Conservation (phyloP, 2,113 vertebrate genomes). For the Haplochromis burtoni region DNA sequence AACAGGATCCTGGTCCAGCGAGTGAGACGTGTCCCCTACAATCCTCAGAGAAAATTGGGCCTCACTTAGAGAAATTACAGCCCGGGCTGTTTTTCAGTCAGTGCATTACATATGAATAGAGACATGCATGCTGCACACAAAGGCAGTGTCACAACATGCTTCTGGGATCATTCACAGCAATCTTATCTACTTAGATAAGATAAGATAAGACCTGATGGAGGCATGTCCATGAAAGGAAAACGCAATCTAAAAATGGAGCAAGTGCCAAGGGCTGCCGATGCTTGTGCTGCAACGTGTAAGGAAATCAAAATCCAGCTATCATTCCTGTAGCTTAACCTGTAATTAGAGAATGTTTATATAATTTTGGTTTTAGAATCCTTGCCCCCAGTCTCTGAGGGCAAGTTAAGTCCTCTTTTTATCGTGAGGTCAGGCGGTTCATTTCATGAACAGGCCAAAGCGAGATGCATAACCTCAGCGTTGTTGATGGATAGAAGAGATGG, state of each 20-base stretch:
- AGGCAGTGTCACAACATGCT: not conserved
- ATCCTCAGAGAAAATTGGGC: not conserved
- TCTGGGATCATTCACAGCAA: not conserved
- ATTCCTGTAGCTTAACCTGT: constrained; percentile 37
- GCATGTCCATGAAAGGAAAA: not conserved
- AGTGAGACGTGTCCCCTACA: not conserved
- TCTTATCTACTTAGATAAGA: not conserved
- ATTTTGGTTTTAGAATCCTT: not conserved
- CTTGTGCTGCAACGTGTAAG: not conserved
- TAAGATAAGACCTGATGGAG: not conserved
- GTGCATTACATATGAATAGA: not conserved
- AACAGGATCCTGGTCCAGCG: not conserved
- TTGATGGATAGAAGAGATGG: not conserved
- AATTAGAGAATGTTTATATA: constrained; percentile 45
- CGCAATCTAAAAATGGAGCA: constrained; percentile 6
- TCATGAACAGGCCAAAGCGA: not conserved
- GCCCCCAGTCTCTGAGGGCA: not conserved
- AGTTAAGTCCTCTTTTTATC: not conserved
- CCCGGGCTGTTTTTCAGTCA: not conserved
- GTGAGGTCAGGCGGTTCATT: not conserved
- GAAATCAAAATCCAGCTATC: constrained; percentile 16
- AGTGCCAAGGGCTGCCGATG: not conserved
- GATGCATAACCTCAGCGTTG: not conserved
- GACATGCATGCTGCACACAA: not conserved
- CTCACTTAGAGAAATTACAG: not conserved